Percentiles rank a stretch among this genome's conserved stretches.
phyloP scores from a whole-genome alignment of 2,888 invertebrate species.

The Diploptera punctata region DNA sequence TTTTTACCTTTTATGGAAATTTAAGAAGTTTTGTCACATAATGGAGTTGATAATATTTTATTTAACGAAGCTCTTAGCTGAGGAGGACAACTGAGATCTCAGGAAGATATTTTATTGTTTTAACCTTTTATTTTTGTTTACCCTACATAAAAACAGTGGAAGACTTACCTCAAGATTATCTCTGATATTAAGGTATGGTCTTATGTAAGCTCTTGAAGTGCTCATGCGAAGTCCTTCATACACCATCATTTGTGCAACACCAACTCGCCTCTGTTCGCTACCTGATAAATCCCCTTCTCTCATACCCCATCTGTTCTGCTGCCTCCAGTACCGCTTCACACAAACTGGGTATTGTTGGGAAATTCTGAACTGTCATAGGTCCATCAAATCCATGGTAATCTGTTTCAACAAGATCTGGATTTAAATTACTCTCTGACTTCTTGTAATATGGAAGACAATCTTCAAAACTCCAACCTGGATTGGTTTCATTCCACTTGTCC shows the following conservation, averaged over 20 bases:
- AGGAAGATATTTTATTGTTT: too few relatives aligned
- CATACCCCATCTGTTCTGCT: slow-evolving; percentile 53
- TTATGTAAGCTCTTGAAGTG: slow-evolving; percentile 62
- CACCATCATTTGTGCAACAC: slow-evolving; percentile 46
- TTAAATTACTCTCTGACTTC: slow-evolving; percentile 51
- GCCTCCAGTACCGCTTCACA: slow-evolving; percentile 52
- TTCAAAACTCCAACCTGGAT: slow-evolving; percentile 61
- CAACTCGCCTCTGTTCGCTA: slow-evolving; percentile 42
- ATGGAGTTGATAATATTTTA: too few relatives aligned
- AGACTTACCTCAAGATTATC: slow-evolving; percentile 23
- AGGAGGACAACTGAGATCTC: too few relatives aligned
- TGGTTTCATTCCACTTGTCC: slow-evolving; percentile 68
- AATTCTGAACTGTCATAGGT: slow-evolving; percentile 53
- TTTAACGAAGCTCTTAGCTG: too few relatives aligned
- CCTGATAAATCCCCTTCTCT: slow-evolving; percentile 53
- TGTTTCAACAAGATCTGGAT: slow-evolving; percentile 35
- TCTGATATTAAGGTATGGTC: slow-evolving; percentile 43
- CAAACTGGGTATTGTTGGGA: slow-evolving; percentile 53
- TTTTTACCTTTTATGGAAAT: too few relatives aligned
- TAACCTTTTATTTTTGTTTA: too few relatives aligned
- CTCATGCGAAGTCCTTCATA: slow-evolving; percentile 51
- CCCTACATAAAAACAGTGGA: too few relatives aligned
- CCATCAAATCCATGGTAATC: slow-evolving; percentile 54
- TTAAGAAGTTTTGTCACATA: too few relatives aligned
- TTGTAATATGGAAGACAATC: slow-evolving; percentile 51